Conservation (phyloP, 2,113 vertebrate genomes). For the Microtus montanus region DNA sequence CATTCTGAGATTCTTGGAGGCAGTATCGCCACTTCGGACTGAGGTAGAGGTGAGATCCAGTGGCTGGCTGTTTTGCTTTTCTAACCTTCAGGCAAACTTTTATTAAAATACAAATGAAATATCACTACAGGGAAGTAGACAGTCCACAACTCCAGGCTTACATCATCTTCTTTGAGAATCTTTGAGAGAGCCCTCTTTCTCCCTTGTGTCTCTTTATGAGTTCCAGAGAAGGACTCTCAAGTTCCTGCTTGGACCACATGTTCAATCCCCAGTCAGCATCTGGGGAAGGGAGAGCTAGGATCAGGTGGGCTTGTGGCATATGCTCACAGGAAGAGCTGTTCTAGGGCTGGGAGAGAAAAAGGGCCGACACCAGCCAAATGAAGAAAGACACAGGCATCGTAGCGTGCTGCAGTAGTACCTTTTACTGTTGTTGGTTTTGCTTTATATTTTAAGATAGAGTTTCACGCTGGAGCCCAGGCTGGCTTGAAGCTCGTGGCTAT, state of each 20-base stretch:
- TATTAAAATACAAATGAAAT: too few relatives aligned
- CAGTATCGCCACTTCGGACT: too few relatives aligned
- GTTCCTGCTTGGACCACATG: background rate
- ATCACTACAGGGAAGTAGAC: conserved; percentile 61
- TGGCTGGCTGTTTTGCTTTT: too few relatives aligned
- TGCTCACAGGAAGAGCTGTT: background rate
- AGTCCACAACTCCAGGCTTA: conserved; percentile 64
- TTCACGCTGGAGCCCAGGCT: background rate
- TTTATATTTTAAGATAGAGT: background rate
- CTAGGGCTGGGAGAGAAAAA: background rate
- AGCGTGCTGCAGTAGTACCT: background rate
- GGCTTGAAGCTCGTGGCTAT: background rate
- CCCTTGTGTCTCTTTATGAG: background rate
- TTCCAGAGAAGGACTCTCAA: background rate
- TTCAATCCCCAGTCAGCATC: background rate
- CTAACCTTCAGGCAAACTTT: too few relatives aligned
- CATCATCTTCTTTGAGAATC: conserved; percentile 59
- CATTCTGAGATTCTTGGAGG: too few relatives aligned
- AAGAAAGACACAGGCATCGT: conserved; percentile 4
- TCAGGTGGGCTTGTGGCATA: background rate
- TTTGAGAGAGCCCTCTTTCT: conserved; percentile 24
- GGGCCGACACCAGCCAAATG: background rate
- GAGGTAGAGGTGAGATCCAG: too few relatives aligned
- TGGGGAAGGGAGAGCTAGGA: background rate
- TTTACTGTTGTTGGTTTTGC: background rate